Evolutionary conservation across 2,113 vertebrate genomes (phyloP), one percentile per base, ranked within the genome.

Genomic region (Hemiprocne comata): DNA sequence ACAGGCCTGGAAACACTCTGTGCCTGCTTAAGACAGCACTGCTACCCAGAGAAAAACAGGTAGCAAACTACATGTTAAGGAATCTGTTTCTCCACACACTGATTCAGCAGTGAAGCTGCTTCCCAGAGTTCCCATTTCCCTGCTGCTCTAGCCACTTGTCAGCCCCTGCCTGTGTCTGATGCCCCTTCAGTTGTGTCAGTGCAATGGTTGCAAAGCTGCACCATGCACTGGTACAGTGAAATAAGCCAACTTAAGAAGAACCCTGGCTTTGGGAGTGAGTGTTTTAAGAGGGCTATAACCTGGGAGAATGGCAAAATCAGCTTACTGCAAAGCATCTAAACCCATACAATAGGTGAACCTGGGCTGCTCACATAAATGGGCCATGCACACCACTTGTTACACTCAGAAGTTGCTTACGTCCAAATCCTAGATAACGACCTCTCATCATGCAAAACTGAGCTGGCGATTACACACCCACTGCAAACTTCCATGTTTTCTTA

Each of bases 61-160:
- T 13, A 95, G 55, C 55, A 77, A 40, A 54, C 69, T 31, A 28
- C n/a, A 36, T 2, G 1, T 17, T 36, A 70, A 86, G n/a, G 55
- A 80, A 53, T 31, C 50, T 58, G 9, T 58, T 88, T 84, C 60
- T 66, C 42, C 85, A 28, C 11, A 57, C 34, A 19, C 10, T 28
- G 36, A 62, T 40, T 62, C 46, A 84, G 87, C 46, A 66, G 44
- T 3, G 16, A 84, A 76, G 28, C 31, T 46, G 6, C 17, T 44
- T 69, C n/a, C 62, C 54, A n/a, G 13, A 3, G 1, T 31, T 38
- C 31, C 40, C 1, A 0, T 50, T 40, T 50, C 40, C 17, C 1
- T 11, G 2, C 31, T 40, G 16, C 79, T 89, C 85, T 20, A 29
- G 79, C 21, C 29, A 19, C 21, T 7, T 58, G 34, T 42, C 64